Conservation (phyloP, 1,140 invertebrate genomes). For the Eueides isabella region DNA sequence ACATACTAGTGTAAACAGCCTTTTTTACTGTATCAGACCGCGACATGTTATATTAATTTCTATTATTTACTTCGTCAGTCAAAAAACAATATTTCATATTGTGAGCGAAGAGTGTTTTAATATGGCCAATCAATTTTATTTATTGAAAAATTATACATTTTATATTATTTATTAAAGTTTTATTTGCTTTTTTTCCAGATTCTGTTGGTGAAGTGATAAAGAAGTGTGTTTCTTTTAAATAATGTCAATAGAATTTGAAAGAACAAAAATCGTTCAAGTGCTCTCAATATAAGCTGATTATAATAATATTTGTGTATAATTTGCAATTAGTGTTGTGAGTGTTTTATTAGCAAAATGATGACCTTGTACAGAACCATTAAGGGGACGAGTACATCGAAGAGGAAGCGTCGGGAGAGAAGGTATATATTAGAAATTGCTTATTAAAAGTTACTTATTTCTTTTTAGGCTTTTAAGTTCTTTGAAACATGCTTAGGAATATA, state of each 20-base stretch:
- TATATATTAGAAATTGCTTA: neutral
- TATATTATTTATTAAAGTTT: no score
- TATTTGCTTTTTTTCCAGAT: slow-evolving; percentile 33
- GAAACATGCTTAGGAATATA: no score
- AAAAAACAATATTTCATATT: no score
- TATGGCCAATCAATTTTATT: no score
- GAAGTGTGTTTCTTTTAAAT: slow-evolving; percentile 18
- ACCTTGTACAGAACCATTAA: slow-evolving; percentile 77
- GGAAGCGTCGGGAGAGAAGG: slow-evolving; percentile 75
- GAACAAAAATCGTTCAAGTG: slow-evolving; percentile 15
- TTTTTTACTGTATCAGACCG: no score
- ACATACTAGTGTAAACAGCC: no score
- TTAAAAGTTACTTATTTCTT: no score
- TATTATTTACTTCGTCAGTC: no score
- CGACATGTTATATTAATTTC: no score
- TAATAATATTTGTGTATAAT: slow-evolving; percentile 40
- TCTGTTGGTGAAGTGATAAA: slow-evolving; percentile 13
- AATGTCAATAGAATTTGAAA: slow-evolving; percentile 25
- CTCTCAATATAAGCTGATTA: slow-evolving; percentile 28
- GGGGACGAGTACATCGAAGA: slow-evolving; percentile 68
- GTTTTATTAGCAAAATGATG: slow-evolving; percentile 66
- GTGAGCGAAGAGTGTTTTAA: no score
- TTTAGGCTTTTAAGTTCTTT: no score
- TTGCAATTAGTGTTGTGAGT: slow-evolving; percentile 31
- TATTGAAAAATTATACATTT: no score